Evolutionary conservation across 2,113 vertebrate species (phyloP).

Genomic region (Oreamnos americanus): DNA sequence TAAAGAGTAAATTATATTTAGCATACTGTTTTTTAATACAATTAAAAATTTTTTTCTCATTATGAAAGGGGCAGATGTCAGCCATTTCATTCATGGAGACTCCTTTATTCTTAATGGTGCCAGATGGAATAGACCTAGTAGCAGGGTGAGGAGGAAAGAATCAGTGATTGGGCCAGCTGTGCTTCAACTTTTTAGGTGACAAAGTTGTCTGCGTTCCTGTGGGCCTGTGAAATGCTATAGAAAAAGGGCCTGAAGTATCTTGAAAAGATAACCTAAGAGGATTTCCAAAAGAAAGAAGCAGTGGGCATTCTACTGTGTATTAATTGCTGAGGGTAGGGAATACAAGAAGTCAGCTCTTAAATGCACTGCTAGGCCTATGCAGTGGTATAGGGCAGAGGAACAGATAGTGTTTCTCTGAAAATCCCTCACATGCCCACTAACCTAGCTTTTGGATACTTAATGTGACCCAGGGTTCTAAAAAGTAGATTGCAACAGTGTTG

Average conservation of each 20-base stretch:
- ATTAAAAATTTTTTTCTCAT: background rate
- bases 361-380: background rate
- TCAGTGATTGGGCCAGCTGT: background rate
- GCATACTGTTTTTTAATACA: background rate
- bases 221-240: background rate
- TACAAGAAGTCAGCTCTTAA: background rate
- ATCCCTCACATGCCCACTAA: background rate
- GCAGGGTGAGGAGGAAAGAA: background rate
- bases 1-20: background rate
- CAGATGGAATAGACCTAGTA: background rate
- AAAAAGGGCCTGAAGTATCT: background rate
- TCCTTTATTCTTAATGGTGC: background rate
- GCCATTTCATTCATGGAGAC: background rate
- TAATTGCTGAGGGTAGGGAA: background rate
- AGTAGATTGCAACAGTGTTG: background rate
- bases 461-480: background rate
- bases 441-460: background rate
- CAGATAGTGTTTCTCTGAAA: background rate
- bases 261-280: background rate
- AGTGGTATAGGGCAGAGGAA: background rate
- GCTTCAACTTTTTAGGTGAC: background rate
- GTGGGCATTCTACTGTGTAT: background rate
- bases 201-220: background rate
- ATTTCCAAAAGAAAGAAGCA: background rate
- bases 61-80: background rate